Evolutionary conservation across 2,888 invertebrate genomes (phyloP).

Genomic region (Melikaiella ostensackeni): DNA sequence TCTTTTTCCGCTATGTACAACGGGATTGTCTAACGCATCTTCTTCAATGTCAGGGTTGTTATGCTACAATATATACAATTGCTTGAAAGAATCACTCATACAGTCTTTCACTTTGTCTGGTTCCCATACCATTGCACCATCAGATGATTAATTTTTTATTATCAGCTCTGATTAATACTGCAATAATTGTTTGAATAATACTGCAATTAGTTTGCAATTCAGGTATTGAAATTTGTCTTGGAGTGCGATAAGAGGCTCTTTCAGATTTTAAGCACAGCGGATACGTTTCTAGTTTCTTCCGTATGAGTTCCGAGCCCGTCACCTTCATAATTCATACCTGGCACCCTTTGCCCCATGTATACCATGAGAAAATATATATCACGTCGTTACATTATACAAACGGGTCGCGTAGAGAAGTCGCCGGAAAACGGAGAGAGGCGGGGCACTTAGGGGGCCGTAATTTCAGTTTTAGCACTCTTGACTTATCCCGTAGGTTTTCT

Average conservation of each 20-base stretch:
- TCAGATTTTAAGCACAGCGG: neutral
- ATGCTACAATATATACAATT: too few species aligned
- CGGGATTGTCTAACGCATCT: too few species aligned
- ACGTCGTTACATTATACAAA: constrained; percentile 60
- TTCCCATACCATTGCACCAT: too few species aligned
- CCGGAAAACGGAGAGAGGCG: constrained; percentile 48
- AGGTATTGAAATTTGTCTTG: constrained; percentile 1
- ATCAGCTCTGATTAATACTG: too few species aligned
- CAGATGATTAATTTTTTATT: too few species aligned
- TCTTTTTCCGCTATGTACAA: too few species aligned
- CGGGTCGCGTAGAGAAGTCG: constrained; percentile 55
- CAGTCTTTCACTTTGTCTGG: too few species aligned
- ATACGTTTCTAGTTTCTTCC: constrained; percentile 15
- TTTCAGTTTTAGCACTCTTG: constrained; percentile 61
- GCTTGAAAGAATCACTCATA: too few species aligned
- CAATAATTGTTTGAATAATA: neutral
- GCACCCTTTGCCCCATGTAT: constrained; percentile 2
- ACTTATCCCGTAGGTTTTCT: constrained; percentile 46
- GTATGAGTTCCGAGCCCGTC: constrained; percentile 45
- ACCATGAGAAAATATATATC: constrained; percentile 54
- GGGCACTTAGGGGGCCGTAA: constrained; percentile 61
- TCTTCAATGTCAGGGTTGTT: too few species aligned
- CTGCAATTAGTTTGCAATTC: neutral
- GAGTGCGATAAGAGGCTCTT: neutral
- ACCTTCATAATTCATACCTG: constrained; percentile 56